A percentile compares a stretch with the other conserved stretches of the same genome.
Evolutionary conservation across 2,797 vertebrate genomes (phyloP).

Genomic region (Siniperca scherzeri): DNA sequence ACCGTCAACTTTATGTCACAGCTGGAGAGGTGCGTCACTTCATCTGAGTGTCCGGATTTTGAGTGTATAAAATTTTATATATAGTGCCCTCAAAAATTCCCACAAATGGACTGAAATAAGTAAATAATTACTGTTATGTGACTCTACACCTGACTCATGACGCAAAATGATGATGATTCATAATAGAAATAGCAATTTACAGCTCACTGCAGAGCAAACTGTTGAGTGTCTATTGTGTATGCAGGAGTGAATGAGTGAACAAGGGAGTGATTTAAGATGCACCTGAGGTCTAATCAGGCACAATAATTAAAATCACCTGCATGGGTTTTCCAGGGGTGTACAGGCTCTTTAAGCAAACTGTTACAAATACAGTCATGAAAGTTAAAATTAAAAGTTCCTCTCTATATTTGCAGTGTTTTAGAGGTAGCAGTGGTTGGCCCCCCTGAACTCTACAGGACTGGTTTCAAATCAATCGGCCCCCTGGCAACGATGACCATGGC

Average conservation of each 20-base stretch:
- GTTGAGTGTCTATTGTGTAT: neutral
- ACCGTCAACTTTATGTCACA: conserved; percentile 55
- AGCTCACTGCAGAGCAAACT: neutral
- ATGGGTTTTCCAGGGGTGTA: neutral
- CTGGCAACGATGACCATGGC: conserved; percentile 56
- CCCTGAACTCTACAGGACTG: conserved; percentile 67
- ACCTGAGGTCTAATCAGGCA: neutral
- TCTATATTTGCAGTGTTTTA: conserved; percentile 66
- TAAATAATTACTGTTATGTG: neutral
- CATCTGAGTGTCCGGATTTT: neutral
- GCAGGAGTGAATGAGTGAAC: neutral
- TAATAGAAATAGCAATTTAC: neutral
- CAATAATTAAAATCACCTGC: neutral
- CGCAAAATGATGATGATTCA: neutral
- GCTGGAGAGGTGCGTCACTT: conserved; percentile 65
- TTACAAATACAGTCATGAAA: neutral
- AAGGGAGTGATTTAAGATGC: neutral
- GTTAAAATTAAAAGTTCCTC: neutral
- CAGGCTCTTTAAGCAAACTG: neutral
- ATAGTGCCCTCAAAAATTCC: no score
- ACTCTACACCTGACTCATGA: neutral
- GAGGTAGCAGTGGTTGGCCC: conserved; percentile 82
- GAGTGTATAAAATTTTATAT: no score
- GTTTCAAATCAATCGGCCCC: conserved; percentile 46
- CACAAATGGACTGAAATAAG: neutral